Evolutionary conservation across 2,888 invertebrate species (phyloP), one percentile per base, ranked within the genome.

Genomic region (Lysandra bellargus): DNA sequence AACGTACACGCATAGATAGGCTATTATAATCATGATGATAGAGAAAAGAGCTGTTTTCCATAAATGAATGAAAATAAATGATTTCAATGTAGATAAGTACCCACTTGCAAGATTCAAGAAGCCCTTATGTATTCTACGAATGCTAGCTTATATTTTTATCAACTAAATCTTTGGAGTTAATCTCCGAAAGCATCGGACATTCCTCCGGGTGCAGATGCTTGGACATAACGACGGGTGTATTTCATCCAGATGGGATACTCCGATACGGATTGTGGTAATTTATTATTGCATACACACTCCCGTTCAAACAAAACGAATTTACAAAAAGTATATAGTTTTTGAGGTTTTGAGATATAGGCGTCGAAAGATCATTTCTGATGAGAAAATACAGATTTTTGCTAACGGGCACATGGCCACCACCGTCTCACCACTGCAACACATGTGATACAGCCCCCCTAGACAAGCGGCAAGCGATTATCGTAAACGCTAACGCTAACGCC

Each of bases 131-230:
- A 33, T 37, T 17, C 33, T 30, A 23, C 30, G 64, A 64, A 64
- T 3, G 12, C 30, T 23, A 61, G 7, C 23, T 3, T 37, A 23
- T 33, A 17, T 69, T 33, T 37, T 69, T 69, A 33, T 14, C 14
- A 17, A 14, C 4, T 33, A 33, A 33, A 69, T 33, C 69, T 69
- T 14, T 69, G 1, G 37, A 17, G 33, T 14, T 37, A 5, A 69
- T 69, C 69, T 69, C 33, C 69, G 14, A 69, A 69, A 1, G 30
- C 30, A 37, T 33, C 69, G 69, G 33, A 69, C 33, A 69, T 69
- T 69, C 37, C 69, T 69, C 4, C 69, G 69, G 69, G 69, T 69
- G 69, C 69, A 33, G 33, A 69, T 37, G 61, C 14, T 12, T 69
- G 69, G 69, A 69, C 69, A 17, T 37, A 69, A 69, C 69, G 33